Base-by-base conservation (phyloP, 2,888 invertebrate species). In the Apeira syringaria region DNA sequence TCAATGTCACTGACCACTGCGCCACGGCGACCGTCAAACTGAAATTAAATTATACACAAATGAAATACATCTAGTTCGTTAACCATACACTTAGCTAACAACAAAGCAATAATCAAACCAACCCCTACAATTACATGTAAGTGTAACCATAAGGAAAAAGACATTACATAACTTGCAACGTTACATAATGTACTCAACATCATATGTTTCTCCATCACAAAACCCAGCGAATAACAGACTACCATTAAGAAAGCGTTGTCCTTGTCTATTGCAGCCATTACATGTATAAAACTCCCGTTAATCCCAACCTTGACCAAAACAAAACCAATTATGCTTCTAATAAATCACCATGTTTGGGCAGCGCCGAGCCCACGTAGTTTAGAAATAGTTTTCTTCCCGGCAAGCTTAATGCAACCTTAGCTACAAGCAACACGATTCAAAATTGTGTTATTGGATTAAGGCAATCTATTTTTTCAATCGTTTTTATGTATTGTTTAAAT, bases 251-350 rank as follows among this genome's bases (percentile, higher is more conserved):
- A 67, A 65, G 62, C 61, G 62, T 60, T 55, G 64, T 60, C 66
- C 59, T 64, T 61, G 56, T 62, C 69, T 68, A 74, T 71, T 72
- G 68, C 64, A 64, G 57, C 72, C 74, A 81, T 80, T 80, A 81
- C 68, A 57, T 64, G 74, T 63, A 77, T 76, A 74, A 77, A 81
- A 80, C 71, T 74, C 68, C 68, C 74, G 71, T 81, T 80, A 80
- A 75, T 76, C 54, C 68, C 56, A 69, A 62, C 79, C 80, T 79
- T 77, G 77, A 72, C 75, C 74, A 61, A 75, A 79, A 80, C 79
- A 81, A 81, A 82, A 77, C 76, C 80, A 81, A 81, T 81, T 82
- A 80, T 74, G 71, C 70, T 71, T 66, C 68, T 67, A 64, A 80
- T 84, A 82, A 83, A 81, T 82, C 82, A 81, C 70, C 50, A 36